These are phyloP conservation scores for Corydoras sp. DNA, from an alignment of 2,113 vertebrate genomes.

Conservation along the genomic window DNA sequence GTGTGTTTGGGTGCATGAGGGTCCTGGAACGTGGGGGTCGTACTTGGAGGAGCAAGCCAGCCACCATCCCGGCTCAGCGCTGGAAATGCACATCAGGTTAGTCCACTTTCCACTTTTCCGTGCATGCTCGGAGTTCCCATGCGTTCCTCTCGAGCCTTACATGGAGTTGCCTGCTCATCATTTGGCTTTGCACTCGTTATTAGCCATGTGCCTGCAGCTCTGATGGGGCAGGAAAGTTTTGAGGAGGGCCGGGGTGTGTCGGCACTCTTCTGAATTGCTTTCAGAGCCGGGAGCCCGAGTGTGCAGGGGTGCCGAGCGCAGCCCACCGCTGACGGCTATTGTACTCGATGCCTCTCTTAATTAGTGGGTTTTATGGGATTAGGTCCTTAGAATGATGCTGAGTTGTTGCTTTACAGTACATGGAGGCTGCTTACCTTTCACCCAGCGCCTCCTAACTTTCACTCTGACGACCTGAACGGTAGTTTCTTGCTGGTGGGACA, in stretches of 20 bases:
- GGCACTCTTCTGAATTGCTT: constrained; percentile 5
- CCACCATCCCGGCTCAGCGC: constrained; percentile 46
- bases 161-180: not conserved
- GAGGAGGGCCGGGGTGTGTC: not conserved
- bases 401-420: not conserved
- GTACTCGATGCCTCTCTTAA: constrained; percentile 38
- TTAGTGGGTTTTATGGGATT: constrained; percentile 43
- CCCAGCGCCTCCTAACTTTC: too few species aligned
- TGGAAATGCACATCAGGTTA: constrained; percentile 75
- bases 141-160: not conserved
- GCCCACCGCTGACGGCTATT: constrained; percentile 10
- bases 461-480: too few species aligned
- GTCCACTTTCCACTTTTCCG: constrained; percentile 38
- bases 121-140: not conserved
- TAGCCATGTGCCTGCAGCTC: constrained; percentile 6
- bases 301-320: constrained; percentile 13
- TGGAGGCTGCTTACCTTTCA: constrained; percentile 22
- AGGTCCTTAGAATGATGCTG: constrained; percentile 29
- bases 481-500: too few species aligned
- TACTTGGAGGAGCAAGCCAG: constrained; percentile 48
- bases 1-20: constrained; percentile 19
- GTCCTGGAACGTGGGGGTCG: constrained; percentile 45
- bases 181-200: constrained; percentile 17
- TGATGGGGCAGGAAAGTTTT: constrained; percentile 34
- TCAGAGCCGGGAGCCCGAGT: not conserved